Evolutionary conservation across 2,113 vertebrate genomes (phyloP).

Genomic region (Sinocyclocheilus maitianheensis): DNA sequence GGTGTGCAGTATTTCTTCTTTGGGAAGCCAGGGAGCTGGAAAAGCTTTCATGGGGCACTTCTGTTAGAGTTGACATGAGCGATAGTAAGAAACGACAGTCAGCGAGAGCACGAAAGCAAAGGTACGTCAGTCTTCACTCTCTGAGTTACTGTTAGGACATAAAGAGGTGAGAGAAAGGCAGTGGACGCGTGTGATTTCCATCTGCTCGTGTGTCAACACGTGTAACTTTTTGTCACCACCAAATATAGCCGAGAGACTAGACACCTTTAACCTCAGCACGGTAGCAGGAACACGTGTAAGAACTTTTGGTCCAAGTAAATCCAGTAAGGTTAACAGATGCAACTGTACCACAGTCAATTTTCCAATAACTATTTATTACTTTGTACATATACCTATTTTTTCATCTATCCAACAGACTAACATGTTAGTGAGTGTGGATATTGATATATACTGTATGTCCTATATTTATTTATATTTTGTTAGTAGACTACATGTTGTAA

Average conservation of each 20-base stretch:
- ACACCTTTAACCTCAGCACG: background rate
- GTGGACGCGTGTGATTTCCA: background rate
- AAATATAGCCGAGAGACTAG: background rate
- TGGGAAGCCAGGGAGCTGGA: background rate
- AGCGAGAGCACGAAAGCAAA: conserved; percentile 14
- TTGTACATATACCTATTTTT: background rate
- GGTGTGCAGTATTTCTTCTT: background rate
- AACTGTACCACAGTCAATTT: background rate
- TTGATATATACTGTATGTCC: background rate
- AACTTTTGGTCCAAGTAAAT: background rate
- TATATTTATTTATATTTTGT: background rate
- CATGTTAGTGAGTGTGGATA: background rate
- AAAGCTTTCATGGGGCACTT: background rate
- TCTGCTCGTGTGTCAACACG: conserved; percentile 40
- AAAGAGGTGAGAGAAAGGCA: background rate
- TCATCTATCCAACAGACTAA: background rate
- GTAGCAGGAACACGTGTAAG: background rate
- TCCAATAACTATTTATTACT: background rate
- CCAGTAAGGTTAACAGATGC: background rate
- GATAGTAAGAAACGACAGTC: conserved; percentile 1
- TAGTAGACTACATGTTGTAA: background rate
- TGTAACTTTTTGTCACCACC: conserved; percentile 25
- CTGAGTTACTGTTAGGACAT: background rate
- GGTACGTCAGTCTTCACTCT: conserved; percentile 8
- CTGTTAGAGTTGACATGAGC: conserved; percentile 1